Conservation (phyloP, 2,888 invertebrate genomes). For the Apamea monoglypha region DNA sequence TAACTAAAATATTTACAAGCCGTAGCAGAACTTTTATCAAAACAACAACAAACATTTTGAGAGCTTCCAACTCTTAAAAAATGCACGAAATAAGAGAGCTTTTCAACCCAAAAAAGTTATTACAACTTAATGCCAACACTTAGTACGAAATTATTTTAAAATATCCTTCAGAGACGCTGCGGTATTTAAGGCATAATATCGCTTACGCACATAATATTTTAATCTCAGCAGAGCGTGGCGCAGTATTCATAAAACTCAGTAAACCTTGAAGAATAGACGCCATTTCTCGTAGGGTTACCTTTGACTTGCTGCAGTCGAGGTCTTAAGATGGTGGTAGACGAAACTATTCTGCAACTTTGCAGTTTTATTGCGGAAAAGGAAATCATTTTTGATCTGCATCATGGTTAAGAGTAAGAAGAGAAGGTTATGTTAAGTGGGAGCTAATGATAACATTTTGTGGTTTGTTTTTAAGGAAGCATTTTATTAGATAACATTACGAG, state of each 20-base stretch:
- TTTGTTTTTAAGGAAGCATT: background rate
- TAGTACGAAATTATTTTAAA: constrained; percentile 60
- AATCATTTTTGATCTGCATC: background rate
- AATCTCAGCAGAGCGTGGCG: constrained; percentile 52
- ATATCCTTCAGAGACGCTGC: constrained; percentile 30
- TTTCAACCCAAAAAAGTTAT: constrained; percentile 36
- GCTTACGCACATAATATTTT: constrained; percentile 67
- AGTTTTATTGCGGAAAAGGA: background rate
- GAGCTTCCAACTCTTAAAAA: constrained; percentile 29
- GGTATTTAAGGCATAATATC: constrained; percentile 57
- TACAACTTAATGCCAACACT: constrained; percentile 55
- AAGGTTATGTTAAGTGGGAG: background rate
- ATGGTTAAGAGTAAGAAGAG: background rate
- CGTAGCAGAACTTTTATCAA: background rate
- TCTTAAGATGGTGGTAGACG: constrained; percentile 12
- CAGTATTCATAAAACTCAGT: constrained; percentile 59
- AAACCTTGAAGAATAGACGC: constrained; percentile 46
- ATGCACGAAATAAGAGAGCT: constrained; percentile 34
- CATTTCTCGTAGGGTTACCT: constrained; percentile 50
- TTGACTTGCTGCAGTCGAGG: constrained; percentile 34
- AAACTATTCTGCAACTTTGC: constrained; percentile 6
- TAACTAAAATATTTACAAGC: constrained; percentile 9
- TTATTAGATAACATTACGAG: background rate
- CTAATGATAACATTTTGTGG: background rate
- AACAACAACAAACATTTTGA: constrained; percentile 6